Conservation (phyloP, 2,797 vertebrate genomes). For the Microctenopoma steveboyesi region DNA sequence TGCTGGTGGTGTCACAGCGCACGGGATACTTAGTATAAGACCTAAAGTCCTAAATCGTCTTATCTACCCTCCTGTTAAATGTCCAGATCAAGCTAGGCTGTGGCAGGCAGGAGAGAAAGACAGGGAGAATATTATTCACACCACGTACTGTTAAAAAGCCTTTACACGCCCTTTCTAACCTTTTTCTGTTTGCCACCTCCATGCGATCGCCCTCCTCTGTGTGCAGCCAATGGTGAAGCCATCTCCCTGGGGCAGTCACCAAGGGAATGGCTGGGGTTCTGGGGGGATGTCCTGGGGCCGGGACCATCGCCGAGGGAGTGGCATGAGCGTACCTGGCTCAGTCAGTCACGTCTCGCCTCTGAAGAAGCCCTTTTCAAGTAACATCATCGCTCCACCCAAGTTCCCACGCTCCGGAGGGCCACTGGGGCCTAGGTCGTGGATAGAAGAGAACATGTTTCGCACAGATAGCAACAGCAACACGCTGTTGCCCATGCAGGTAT, state of each 20-base stretch:
- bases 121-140: not conserved
- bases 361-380: slow-evolving; percentile 97
- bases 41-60: slow-evolving; percentile 84
- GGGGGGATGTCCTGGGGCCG: slow-evolving; percentile 95
- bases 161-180: slow-evolving; percentile 1
- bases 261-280: slow-evolving; percentile 94
- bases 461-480: slow-evolving; percentile 98
- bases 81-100: slow-evolving; percentile 63
- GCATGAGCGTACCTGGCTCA: slow-evolving; percentile 91
- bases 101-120: slow-evolving; percentile 26
- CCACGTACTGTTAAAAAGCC: not conserved
- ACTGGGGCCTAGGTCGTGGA: slow-evolving; percentile 94
- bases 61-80: slow-evolving; percentile 71
- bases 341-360: slow-evolving; percentile 93
- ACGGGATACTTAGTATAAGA: slow-evolving; percentile 75
- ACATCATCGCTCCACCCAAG: slow-evolving; percentile 97
- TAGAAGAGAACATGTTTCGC: slow-evolving; percentile 96
- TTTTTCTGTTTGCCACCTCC: not conserved
- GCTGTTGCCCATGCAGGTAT: slow-evolving; percentile 96
- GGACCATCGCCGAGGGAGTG: slow-evolving; percentile 92
- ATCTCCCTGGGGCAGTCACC: slow-evolving; percentile 94
- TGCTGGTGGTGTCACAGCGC: slow-evolving; percentile 62
- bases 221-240: slow-evolving; percentile 94
- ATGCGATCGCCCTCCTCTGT: not conserved
- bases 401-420: slow-evolving; percentile 92